Base-by-base conservation (phyloP, 2,888 invertebrate species). In the Lapara coniferarum region DNA sequence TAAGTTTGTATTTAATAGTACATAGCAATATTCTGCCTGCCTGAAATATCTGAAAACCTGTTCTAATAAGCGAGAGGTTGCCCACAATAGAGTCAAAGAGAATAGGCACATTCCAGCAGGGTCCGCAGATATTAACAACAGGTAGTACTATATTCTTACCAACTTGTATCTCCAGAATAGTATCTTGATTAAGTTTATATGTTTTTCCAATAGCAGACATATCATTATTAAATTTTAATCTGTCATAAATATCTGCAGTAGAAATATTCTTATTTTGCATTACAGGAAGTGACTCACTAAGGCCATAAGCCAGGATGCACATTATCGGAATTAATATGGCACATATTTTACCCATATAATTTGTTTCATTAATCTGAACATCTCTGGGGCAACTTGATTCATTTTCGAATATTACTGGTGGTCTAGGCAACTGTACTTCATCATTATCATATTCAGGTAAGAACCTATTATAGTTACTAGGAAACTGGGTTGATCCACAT, bases 101-200 rank as follows among this genome's bases (percentile, higher is more conserved):
- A 37, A 37, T 37, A 7, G 37, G 7, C 37, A 37, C 8, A 37
- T 37, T 37, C 37, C 37, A 37, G 37, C 37, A 37, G 8, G 37
- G 4, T 37, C 4, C 37, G 5, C 37, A 37, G 8, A 37, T 37
- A 37, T 37, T 37, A 37, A 37, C 5, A 37, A 37, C 5, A 37
- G 37, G 5, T 59, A 66, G 70, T 63, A 46, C 55, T 37, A 57
- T 66, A 67, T 58, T 74, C 83, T 85, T 78, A 93, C 93, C 93
- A 77, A 83, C 79, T 83, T 86, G 84, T 53, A 93, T 78, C 78
- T 88, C 83, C 56, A 92, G 77, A 69, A 92, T 85, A 14, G 89
- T 83, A 75, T 90, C 77, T 69, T 81, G 79, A 77, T 81, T 83
- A 30, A 92, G 81, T 76, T 85, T 86, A 76, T 91, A 93, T 76